A percentile compares a stretch with the other conserved stretches of the same genome.
phyloP scores from a whole-genome alignment of 2,113 vertebrate genomes.

The Ascaphus truei region DNA sequence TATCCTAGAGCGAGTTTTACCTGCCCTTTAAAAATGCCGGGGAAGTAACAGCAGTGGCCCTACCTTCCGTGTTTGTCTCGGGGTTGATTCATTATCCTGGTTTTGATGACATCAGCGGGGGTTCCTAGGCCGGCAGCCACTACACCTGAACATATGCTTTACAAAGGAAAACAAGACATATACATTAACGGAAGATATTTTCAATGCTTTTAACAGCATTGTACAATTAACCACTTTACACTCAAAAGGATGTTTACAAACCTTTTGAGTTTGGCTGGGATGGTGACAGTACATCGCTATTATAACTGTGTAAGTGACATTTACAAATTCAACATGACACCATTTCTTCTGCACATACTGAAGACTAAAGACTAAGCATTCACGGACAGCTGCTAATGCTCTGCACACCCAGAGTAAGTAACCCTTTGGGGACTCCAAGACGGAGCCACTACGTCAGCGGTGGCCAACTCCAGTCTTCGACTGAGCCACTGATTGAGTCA shows the following conservation, averaged over 20 bases:
- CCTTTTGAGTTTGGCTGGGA: too few relatives aligned
- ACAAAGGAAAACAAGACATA: conserved; percentile 30
- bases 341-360: too few relatives aligned
- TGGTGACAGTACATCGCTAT: neutral
- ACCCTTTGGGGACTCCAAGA: too few relatives aligned
- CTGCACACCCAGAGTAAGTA: too few relatives aligned
- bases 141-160: conserved; percentile 70
- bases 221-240: too few relatives aligned
- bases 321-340: too few relatives aligned
- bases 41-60: neutral
- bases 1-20: neutral
- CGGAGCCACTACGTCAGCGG: too few relatives aligned
- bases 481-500: too few relatives aligned
- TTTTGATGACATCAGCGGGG: conserved; percentile 81
- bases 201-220: neutral
- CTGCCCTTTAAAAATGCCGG: neutral
- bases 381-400: too few relatives aligned
- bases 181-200: neutral
- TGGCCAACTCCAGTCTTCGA: too few relatives aligned
- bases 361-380: too few relatives aligned
- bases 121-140: conserved; percentile 78
- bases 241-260: neutral
- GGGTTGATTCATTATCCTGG: conserved; percentile 82
- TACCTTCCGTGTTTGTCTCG: conserved; percentile 72
- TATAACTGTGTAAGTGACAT: neutral